These are phyloP conservation scores for Shargacucullia verbasci DNA, from an alignment of 2,888 invertebrate genomes.

Conservation along the genomic window DNA sequence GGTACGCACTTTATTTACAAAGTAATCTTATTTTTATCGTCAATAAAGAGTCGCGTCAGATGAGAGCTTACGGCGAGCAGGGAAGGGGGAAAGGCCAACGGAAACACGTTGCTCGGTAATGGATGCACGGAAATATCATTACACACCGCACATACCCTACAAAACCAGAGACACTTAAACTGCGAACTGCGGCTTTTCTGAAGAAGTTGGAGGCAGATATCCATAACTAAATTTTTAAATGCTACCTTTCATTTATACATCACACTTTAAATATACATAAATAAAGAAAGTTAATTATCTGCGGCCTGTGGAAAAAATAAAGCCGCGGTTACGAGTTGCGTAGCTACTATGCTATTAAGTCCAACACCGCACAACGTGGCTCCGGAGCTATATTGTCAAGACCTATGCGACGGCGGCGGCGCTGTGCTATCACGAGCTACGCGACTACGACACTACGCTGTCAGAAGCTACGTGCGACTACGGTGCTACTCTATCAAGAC, in stretches of 20 bases:
- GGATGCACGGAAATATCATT: conserved; percentile 23
- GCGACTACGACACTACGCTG: not conserved
- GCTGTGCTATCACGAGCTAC: not conserved
- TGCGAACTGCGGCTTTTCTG: not conserved
- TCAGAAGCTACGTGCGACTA: not conserved
- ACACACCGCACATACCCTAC: not conserved
- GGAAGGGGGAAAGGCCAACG: not conserved
- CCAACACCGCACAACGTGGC: too few relatives aligned
- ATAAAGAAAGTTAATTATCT: not conserved
- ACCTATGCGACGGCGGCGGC: too few relatives aligned
- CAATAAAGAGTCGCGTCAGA: conserved; percentile 14
- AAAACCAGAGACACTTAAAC: not conserved
- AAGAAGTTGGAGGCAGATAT: not conserved
- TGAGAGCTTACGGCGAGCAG: not conserved
- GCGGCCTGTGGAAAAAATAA: not conserved
- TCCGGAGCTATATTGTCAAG: too few relatives aligned
- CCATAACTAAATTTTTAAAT: not conserved
- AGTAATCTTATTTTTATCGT: conserved; percentile 34
- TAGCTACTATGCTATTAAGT: too few relatives aligned
- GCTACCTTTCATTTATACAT: not conserved
- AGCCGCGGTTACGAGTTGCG: too few relatives aligned
- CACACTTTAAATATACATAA: not conserved
- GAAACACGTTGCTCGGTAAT: conserved; percentile 32
- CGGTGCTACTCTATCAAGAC: not conserved
- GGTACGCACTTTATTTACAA: conserved; percentile 29